A percentile compares a stretch with the other conserved stretches of the same genome.
phyloP scores from a whole-genome alignment of 1,140 invertebrate genomes.

The Platorchestia sp. region DNA sequence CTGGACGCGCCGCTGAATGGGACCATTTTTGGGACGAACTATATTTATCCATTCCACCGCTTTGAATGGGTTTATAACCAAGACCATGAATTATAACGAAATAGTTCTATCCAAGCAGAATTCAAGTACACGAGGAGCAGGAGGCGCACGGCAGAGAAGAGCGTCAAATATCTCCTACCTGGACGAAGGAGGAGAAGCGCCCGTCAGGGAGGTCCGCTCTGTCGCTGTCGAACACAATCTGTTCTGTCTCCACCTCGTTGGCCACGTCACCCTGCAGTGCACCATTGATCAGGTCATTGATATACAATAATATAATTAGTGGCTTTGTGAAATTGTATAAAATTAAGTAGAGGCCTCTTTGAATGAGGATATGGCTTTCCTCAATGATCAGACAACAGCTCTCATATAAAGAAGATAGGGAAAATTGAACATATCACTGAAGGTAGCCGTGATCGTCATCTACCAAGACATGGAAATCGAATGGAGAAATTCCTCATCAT shows the following conservation, averaged over 20 bases:
- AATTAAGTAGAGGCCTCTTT: too few relatives aligned
- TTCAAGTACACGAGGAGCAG: too few relatives aligned
- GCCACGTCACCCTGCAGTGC: constrained; percentile 87
- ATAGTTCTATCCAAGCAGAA: too few relatives aligned
- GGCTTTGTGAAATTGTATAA: too few relatives aligned
- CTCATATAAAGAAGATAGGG: background rate
- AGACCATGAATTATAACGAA: too few relatives aligned
- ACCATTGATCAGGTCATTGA: background rate
- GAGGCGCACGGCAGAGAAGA: background rate
- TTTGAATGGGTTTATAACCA: too few relatives aligned
- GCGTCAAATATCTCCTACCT: constrained; percentile 70
- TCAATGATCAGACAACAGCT: background rate
- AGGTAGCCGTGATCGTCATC: background rate
- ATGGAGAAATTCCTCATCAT: background rate
- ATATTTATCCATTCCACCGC: too few relatives aligned
- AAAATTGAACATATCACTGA: background rate
- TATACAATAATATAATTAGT: too few relatives aligned
- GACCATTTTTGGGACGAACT: too few relatives aligned
- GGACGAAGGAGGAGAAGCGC: constrained; percentile 92
- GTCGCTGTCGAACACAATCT: constrained; percentile 93
- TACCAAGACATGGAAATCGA: background rate
- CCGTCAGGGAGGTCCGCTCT: constrained; percentile 82
- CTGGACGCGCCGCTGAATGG: too few relatives aligned
- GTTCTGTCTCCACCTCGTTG: constrained; percentile 99
- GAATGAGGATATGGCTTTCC: too few relatives aligned